Percentiles rank a stretch among this genome's conserved stretches.
phyloP scores from a whole-genome alignment of 1,140 invertebrate genomes.

The Ostrea denselamellosa region DNA sequence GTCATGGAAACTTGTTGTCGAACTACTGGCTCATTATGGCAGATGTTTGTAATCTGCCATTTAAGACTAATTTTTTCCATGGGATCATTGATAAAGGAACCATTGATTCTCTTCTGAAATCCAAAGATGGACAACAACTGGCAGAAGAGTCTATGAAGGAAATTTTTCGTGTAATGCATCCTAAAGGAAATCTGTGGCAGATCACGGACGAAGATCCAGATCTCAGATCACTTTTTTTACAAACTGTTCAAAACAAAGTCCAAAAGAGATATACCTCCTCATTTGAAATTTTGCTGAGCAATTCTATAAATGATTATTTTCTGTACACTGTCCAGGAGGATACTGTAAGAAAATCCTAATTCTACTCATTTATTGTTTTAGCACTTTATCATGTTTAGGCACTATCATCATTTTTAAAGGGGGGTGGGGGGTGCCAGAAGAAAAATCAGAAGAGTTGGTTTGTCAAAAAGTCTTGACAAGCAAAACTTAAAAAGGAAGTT shows the following conservation, averaged over 20 bases:
- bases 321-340: slow-evolving; percentile 15
- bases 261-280: not conserved
- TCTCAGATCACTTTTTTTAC: slow-evolving; percentile 56
- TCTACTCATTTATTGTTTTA: not conserved
- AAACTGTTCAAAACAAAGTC: slow-evolving; percentile 9
- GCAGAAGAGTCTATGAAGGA: slow-evolving; percentile 58
- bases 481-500: no score
- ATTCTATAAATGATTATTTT: slow-evolving; percentile 16
- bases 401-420: no score
- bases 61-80: slow-evolving; percentile 57
- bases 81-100: slow-evolving; percentile 69
- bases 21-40: slow-evolving; percentile 46
- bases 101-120: slow-evolving; percentile 69
- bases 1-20: slow-evolving; percentile 35
- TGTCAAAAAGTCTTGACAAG: no score
- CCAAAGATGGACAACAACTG: slow-evolving; percentile 50
- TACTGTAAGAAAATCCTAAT: not conserved
- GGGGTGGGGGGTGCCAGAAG: no score
- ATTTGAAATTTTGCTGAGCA: slow-evolving; percentile 14
- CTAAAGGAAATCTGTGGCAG: slow-evolving; percentile 61
- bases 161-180: slow-evolving; percentile 52
- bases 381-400: no score
- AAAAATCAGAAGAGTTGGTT: no score
- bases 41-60: slow-evolving; percentile 62
- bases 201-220: slow-evolving; percentile 74